A percentile compares a stretch with the other conserved stretches of the same genome.
phyloP scores from a whole-genome alignment of 2,113 vertebrate species.

The Centropristis striata region DNA sequence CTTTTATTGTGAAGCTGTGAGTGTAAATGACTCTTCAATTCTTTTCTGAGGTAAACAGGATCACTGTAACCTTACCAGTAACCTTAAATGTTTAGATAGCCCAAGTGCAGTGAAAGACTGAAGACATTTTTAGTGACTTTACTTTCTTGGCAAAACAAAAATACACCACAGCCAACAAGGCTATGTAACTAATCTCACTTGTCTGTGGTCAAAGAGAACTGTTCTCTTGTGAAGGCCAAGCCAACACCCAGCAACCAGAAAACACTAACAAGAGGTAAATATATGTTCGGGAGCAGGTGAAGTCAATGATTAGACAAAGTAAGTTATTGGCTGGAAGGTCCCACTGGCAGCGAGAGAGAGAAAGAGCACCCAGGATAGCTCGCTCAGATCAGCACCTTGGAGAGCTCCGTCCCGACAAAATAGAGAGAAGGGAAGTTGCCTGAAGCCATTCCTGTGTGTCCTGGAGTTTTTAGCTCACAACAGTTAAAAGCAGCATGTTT shows the following conservation, averaged over 20 bases:
- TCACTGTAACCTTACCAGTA: not conserved
- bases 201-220: not conserved
- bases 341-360: not conserved
- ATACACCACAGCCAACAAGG: not conserved
- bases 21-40: not conserved
- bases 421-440: not conserved
- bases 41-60: too few relatives aligned
- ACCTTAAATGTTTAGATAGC: not conserved
- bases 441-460: not conserved
- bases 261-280: not conserved
- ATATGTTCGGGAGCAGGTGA: not conserved
- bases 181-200: not conserved
- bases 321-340: not conserved
- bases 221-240: not conserved
- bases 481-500: not conserved
- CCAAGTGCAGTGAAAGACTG: not conserved
- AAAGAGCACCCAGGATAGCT: not conserved
- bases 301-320: not conserved
- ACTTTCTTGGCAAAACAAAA: not conserved
- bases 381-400: not conserved
- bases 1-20: slow-evolving; percentile 8
- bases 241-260: too few relatives aligned
- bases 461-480: not conserved
- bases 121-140: not conserved
- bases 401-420: not conserved